phyloP scores from a whole-genome alignment of 2,113 vertebrate genomes.

The Turnix velox region DNA sequence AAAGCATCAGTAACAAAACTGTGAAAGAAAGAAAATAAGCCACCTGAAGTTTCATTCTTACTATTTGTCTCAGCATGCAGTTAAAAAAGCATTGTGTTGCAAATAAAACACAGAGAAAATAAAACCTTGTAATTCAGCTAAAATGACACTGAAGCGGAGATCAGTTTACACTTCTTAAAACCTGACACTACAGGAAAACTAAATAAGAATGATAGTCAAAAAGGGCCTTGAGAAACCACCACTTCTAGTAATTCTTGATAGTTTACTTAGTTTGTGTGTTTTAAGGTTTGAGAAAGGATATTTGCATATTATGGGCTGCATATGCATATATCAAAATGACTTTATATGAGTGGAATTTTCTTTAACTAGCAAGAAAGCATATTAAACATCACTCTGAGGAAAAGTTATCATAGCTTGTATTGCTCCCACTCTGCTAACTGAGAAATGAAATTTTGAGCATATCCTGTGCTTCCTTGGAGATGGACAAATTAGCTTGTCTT shows the following conservation, averaged over 20 bases:
- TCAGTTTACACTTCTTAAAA: conserved; percentile 7
- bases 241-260: not conserved
- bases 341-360: not conserved
- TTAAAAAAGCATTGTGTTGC: not conserved
- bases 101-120: conserved; percentile 23
- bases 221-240: not conserved
- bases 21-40: not conserved
- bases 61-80: not conserved
- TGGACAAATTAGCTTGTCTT: not conserved
- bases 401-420: not conserved
- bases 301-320: not conserved
- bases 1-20: conserved; percentile 30
- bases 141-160: not conserved
- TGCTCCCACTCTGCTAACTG: not conserved
- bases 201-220: not conserved
- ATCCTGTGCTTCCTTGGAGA: not conserved
- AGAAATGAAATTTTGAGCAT: not conserved
- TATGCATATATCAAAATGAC: not conserved
- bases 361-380: not conserved
- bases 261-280: not conserved
- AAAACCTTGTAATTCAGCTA: not conserved
- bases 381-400: not conserved
- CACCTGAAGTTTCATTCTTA: not conserved
- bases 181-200: not conserved
- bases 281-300: not conserved